Evolutionary conservation across 2,113 vertebrate genomes (phyloP), one percentile per base, ranked within the genome.

Genomic region (Quiscalus mexicanus): DNA sequence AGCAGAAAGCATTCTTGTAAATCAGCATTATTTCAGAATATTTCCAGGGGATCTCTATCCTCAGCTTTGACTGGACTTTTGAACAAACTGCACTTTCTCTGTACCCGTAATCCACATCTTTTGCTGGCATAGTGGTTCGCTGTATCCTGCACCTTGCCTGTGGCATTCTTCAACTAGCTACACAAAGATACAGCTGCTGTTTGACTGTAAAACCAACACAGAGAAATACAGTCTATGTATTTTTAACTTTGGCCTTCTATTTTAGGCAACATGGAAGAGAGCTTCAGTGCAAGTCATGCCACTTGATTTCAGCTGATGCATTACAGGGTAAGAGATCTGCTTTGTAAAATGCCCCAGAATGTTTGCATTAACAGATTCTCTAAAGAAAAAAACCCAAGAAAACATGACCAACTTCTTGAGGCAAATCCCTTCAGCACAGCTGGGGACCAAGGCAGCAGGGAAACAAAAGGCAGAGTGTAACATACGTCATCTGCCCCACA

Each of bases 1-100:
- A 89, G 28, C 28, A 85, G 60, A 93, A 92, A 77, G n/a, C 37
- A 33, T 21, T 90, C 25, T 31, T 75, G 42, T 53, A 89, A 90
- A 79, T 60, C 53, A 91, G 62, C 44, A 74, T 75, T 84, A 84
- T 41, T 82, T 88, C 2, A 0, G 6, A 73, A 16, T 33, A 22
- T 35, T 44, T 76, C 42, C 60, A 91, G 15, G 18, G 19, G n/a
- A 67, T 62, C n/a, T 85, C n/a, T 87, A 4, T 25, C 10, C 55
- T 89, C 47, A 73, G 76, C 42, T 92, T 50, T 58, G 74, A 89
- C 25, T 44, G 37, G n/a, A 69, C 20, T 65, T 96, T 12, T 52
- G 37, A 86, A 90, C 71, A 93, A 81, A 77, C 18, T 39, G 63
- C 74, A 70, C 22, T 73, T 93, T 27, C 44, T 1, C 1, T 49